These are phyloP conservation scores for Muscicapa adusta DNA, from an alignment of 2,113 vertebrate genomes.

Conservation along the genomic window DNA sequence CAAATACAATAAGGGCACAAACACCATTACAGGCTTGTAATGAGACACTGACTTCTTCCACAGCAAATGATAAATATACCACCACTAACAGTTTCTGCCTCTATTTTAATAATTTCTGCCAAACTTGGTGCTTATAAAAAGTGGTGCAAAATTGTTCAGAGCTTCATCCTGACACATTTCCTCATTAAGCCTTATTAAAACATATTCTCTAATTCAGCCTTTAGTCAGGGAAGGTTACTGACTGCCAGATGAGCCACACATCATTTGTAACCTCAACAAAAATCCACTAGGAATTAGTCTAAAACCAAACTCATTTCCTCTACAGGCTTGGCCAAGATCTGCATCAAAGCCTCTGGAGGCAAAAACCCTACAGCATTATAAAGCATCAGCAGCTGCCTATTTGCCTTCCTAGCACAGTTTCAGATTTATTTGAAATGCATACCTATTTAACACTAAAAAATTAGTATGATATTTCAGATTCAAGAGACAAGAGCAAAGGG, in stretches of 20 bases:
- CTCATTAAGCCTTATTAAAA: not conserved
- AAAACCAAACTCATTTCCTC: constrained; percentile 44
- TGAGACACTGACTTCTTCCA: not conserved
- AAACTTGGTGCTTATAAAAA: not conserved
- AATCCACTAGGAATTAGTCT: constrained; percentile 16
- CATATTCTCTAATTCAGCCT: not conserved
- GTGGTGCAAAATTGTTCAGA: not conserved
- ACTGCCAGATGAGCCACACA: not conserved
- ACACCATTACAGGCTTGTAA: not conserved
- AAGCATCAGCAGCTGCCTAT: not conserved
- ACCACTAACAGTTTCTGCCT: not conserved
- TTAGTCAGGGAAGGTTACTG: not conserved
- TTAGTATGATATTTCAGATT: not conserved
- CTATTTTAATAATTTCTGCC: not conserved
- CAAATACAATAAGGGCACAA: not conserved
- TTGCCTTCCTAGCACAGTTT: not conserved
- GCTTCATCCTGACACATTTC: not conserved
- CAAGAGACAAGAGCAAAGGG: not conserved
- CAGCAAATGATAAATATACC: not conserved
- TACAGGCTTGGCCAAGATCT: constrained; percentile 1
- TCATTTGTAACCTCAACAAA: not conserved
- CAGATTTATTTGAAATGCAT: not conserved
- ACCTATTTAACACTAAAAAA: not conserved
- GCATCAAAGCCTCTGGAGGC: not conserved
- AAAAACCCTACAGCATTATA: not conserved